These are phyloP conservation scores for Tenthredo mesomela DNA, from an alignment of 2,888 invertebrate species.

Conservation along the genomic window DNA sequence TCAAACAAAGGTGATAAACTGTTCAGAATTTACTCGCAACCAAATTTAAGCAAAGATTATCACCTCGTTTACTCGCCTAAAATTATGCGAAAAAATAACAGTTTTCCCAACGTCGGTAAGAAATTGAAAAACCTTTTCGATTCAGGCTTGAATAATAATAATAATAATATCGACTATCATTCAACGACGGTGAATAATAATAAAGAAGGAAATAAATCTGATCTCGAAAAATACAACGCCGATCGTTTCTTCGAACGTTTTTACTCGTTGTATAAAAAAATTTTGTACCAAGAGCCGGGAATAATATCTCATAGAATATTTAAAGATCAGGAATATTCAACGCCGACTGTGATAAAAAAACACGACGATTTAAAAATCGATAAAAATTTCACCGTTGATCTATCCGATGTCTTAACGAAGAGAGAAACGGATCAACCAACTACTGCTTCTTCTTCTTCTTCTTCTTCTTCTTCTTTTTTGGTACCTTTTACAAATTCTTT, in stretches of 20 bases:
- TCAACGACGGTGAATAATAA: not conserved
- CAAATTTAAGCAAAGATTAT: slow-evolving; percentile 63
- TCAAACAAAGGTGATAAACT: slow-evolving; percentile 56
- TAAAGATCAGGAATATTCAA: not conserved
- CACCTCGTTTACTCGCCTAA: slow-evolving; percentile 53
- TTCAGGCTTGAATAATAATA: not conserved
- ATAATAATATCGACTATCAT: slow-evolving; percentile 14
- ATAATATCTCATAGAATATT: not conserved
- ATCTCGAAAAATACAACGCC: not conserved
- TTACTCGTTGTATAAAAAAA: not conserved
- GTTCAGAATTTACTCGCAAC: slow-evolving; percentile 64
- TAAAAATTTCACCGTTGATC: not conserved
- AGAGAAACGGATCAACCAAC: slow-evolving; percentile 63
- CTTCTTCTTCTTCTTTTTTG: slow-evolving; percentile 56
- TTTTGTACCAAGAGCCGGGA: not conserved
- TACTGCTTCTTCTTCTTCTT: slow-evolving; percentile 54
- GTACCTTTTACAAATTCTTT: slow-evolving; percentile 62
- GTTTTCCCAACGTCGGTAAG: slow-evolving; percentile 56
- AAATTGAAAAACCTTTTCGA: not conserved
- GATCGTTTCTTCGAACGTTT: not conserved
- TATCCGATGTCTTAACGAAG: slow-evolving; percentile 41
- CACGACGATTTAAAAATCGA: not conserved
- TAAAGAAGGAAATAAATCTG: not conserved
- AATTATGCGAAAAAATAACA: slow-evolving; percentile 54
- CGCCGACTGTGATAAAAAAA: not conserved